phyloP scores from a whole-genome alignment of 2,888 invertebrate species.

The Chymomyza amoena region DNA sequence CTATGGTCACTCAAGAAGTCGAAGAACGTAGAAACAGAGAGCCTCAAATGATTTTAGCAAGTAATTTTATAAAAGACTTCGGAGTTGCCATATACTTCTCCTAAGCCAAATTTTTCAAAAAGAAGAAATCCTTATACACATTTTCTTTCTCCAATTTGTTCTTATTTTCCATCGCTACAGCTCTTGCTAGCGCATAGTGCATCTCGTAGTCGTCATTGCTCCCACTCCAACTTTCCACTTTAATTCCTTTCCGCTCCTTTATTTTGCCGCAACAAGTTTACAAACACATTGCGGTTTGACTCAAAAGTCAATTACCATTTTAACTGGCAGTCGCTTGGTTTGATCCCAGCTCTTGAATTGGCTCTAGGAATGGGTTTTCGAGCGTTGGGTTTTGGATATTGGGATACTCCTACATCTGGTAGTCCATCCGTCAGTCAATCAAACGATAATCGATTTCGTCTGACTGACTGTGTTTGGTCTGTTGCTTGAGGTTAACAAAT shows the following conservation, averaged over 20 bases:
- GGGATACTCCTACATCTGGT: conserved; percentile 23
- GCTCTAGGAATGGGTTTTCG: conserved; percentile 8
- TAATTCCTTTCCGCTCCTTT: not conserved
- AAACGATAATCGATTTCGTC: conserved; percentile 69
- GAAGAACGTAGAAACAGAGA: too few species aligned
- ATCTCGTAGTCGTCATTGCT: not conserved
- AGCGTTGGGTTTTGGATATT: not conserved
- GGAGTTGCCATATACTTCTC: too few species aligned
- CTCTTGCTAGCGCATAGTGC: not conserved
- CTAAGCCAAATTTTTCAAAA: too few species aligned
- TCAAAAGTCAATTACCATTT: conserved; percentile 72
- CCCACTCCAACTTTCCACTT: not conserved
- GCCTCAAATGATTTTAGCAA: too few species aligned
- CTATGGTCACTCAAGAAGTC: too few species aligned
- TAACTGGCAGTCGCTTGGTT: conserved; percentile 44
- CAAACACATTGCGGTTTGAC: conserved; percentile 69
- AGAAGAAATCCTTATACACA: too few species aligned
- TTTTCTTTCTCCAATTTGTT: too few species aligned
- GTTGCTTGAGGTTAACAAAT: conserved; percentile 73
- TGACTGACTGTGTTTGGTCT: conserved; percentile 36
- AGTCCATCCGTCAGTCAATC: conserved; percentile 52
- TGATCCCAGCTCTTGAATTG: conserved; percentile 4
- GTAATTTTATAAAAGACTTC: too few species aligned
- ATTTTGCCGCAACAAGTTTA: conserved; percentile 56
- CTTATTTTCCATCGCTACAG: too few species aligned